Base-by-base conservation (phyloP, 1,140 invertebrate genomes). In the Magallana ariakensis region DNA sequence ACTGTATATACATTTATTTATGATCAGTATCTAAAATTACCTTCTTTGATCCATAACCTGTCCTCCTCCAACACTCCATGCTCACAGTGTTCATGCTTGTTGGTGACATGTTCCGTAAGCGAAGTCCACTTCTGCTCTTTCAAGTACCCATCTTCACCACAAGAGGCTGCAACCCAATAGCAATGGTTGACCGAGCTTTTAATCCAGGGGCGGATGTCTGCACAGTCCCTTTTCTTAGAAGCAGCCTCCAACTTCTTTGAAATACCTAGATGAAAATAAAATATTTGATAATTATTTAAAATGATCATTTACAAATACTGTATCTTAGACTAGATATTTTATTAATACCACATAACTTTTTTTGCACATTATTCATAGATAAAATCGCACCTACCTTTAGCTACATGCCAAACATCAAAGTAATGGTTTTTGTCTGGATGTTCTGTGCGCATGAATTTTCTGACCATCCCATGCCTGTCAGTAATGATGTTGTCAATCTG, bases 101-200 rank as follows among this genome's bases (percentile, higher is more conserved):
- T n/a, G 16, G 60, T 19, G 7, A 62, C 60, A 62, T 62, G 60
- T n/a, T 62, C 15, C 19, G 60, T 19, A n/a, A 62, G 8, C 7
- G 60, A 62, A 19, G 60, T 19, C 60, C 60, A 62, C 60, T 62
- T 62, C 13, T 62, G 60, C 60, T 62, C 15, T 7, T 62, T 62
- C 19, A n/a, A 8, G 0, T 62, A 8, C 16, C 60, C 60, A 62
- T 62, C n/a, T 8, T 62, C 60, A n/a, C 60, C 60, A n/a, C 15
- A 16, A n/a, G 84, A 87, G 13, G 85, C 88, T 13, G 89, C 90
- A 22, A 80, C 57, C 89, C 89, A 90, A 58, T 89, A 90, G 2
- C 90, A 33, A 62, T 91, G 90, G 58, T 91, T 91, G 33, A 33
- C 19, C 1, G 89, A 57, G 16, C 70, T 87, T 53, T 83, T 87